phyloP scores from a whole-genome alignment of 1,140 invertebrate genomes.

The Dufourea novaeangliae region DNA sequence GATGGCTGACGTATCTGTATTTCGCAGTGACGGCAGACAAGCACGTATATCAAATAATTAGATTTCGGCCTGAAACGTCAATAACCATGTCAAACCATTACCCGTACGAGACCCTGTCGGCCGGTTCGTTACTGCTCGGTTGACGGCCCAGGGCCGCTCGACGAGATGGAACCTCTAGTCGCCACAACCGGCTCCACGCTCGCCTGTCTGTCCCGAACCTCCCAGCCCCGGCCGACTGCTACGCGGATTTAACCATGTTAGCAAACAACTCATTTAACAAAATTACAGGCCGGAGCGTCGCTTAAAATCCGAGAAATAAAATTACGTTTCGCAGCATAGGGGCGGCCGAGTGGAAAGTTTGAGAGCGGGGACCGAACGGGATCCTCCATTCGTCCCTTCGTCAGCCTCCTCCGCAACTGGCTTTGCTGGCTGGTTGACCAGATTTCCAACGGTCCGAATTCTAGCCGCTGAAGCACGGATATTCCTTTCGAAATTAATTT shows the following conservation, averaged over 20 bases:
- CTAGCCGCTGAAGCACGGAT: too few species aligned
- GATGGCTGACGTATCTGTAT: conserved; percentile 69
- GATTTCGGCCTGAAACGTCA: conserved; percentile 80
- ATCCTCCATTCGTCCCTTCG: neutral
- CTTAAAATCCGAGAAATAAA: conserved; percentile 80
- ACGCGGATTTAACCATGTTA: conserved; percentile 80
- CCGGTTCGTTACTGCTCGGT: conserved; percentile 68
- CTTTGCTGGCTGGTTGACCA: neutral
- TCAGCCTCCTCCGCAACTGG: neutral
- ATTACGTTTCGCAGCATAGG: conserved; percentile 71
- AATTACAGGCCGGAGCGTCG: conserved; percentile 78
- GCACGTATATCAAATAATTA: conserved; percentile 81
- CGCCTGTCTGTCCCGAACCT: conserved; percentile 35
- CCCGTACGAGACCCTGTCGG: conserved; percentile 72
- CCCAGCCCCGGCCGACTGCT: conserved; percentile 56
- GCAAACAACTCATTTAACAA: conserved; percentile 81
- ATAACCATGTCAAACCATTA: conserved; percentile 81
- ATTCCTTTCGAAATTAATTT: conserved; percentile 21
- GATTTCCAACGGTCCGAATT: too few species aligned
- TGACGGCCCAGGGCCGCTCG: conserved; percentile 45
- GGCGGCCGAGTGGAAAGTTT: conserved; percentile 35
- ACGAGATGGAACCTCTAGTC: conserved; percentile 45
- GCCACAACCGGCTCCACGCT: conserved; percentile 50
- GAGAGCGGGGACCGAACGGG: conserved; percentile 29
- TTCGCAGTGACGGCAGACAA: conserved; percentile 67